Percentiles rank a stretch among this genome's conserved stretches.
Conservation (phyloP, 2,797 vertebrate genomes). For the Pangasius mekongensis region DNA sequence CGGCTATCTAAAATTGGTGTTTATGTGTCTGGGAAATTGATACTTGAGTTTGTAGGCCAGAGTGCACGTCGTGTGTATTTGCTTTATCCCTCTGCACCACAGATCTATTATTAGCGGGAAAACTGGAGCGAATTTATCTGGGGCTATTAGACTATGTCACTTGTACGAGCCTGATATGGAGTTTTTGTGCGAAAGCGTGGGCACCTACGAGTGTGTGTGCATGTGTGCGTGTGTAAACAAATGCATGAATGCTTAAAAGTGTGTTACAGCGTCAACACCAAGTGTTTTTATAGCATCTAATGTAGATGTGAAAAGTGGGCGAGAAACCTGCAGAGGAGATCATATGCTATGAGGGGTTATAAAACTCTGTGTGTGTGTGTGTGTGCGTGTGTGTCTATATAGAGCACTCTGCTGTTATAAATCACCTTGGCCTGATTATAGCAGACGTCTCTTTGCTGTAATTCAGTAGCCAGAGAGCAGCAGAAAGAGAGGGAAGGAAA, state of each 20-base stretch:
- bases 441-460: constrained; percentile 41
- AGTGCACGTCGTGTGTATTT: constrained; percentile 22
- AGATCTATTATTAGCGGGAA: constrained; percentile 27
- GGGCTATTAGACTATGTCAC: constrained; percentile 27
- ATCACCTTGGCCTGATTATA: constrained; percentile 68
- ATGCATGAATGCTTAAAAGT: neutral
- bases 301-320: constrained; percentile 25
- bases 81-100: constrained; percentile 15
- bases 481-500: neutral
- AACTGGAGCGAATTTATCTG: constrained; percentile 29
- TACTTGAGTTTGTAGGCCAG: constrained; percentile 35
- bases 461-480: constrained; percentile 12
- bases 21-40: constrained; percentile 31
- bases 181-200: constrained; percentile 24
- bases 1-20: constrained; percentile 10
- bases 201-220: neutral
- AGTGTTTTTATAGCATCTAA: neutral
- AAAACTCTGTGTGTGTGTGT: constrained; percentile 39
- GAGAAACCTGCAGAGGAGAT: constrained; percentile 20
- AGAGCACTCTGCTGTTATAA: constrained; percentile 60
- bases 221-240: neutral
- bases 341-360: constrained; percentile 43
- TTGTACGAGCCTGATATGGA: neutral
- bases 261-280: neutral
- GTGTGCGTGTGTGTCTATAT: constrained; percentile 43